Evolutionary conservation across 2,888 invertebrate genomes (phyloP).

Genomic region (Hecatera dysodea): DNA sequence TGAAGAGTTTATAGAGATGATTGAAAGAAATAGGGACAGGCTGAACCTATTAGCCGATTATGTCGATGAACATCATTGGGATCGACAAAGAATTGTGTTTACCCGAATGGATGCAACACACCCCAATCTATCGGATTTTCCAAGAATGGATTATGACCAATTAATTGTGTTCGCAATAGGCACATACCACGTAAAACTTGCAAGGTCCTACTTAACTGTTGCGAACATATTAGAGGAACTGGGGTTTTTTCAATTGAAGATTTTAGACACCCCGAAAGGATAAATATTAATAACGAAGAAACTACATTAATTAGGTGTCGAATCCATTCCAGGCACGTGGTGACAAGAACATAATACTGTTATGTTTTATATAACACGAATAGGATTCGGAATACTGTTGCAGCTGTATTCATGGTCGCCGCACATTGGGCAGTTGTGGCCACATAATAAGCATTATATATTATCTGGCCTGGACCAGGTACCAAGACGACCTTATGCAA

Average conservation of each 20-base stretch:
- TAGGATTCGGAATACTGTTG: no score
- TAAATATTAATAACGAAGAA: constrained; percentile 17
- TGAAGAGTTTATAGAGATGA: constrained; percentile 27
- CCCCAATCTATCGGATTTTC: constrained; percentile 26
- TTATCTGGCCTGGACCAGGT: constrained; percentile 17
- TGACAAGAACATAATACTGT: no score
- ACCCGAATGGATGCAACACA: constrained; percentile 16
- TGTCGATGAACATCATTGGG: constrained; percentile 23
- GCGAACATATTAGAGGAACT: constrained; percentile 32
- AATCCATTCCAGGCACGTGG: constrained; percentile 6
- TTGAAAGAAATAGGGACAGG: constrained; percentile 20
- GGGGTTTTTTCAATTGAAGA: constrained; percentile 31
- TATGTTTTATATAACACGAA: constrained; percentile 10
- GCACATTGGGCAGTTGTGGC: constrained; percentile 18
- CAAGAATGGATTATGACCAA: constrained; percentile 26
- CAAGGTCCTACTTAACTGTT: constrained; percentile 28
- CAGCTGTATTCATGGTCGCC: constrained; percentile 7
- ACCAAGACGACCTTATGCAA: constrained; percentile 11
- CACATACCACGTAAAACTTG: constrained; percentile 37
- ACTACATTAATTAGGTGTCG: constrained; percentile 12
- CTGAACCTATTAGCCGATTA: constrained; percentile 33
- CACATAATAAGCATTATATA: constrained; percentile 3
- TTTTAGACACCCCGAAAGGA: constrained; percentile 23
- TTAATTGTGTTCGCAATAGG: constrained; percentile 27
- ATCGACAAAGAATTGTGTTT: constrained; percentile 36